Conservation (phyloP, 2,113 vertebrate species). For the Podarcis muralis region DNA sequence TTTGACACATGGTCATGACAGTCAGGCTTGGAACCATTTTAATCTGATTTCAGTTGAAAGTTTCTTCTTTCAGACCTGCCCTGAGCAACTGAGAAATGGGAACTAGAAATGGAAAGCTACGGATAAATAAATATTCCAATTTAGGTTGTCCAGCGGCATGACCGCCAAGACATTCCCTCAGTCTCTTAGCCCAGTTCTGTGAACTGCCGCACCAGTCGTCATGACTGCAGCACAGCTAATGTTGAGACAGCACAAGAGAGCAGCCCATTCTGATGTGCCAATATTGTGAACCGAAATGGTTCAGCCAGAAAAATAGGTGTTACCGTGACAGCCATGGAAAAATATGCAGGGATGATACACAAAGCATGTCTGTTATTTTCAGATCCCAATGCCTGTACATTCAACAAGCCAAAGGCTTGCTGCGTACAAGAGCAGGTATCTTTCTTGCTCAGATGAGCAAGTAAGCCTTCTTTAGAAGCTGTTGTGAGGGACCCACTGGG, state of each 20-base stretch:
- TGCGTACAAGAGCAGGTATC: neutral
- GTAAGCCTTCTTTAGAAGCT: neutral
- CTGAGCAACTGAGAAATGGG: neutral
- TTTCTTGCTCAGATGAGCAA: neutral
- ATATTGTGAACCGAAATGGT: neutral
- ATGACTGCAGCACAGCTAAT: neutral
- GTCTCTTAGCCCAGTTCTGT: neutral
- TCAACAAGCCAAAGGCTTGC: neutral
- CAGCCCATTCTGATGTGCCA: neutral
- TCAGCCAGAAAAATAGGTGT: neutral
- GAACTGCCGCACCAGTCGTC: neutral
- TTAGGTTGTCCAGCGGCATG: neutral
- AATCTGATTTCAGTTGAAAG: constrained; percentile 14
- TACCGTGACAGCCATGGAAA: no score
- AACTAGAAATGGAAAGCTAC: neutral
- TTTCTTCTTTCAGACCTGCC: neutral
- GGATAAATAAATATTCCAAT: constrained; percentile 7
- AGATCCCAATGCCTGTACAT: no score
- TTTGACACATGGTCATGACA: constrained; percentile 11
- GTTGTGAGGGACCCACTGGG: neutral
- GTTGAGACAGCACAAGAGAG: neutral
- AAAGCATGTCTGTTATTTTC: neutral
- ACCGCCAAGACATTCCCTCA: neutral
- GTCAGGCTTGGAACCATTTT: neutral
- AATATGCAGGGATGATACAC: neutral